phyloP scores from a whole-genome alignment of 2,888 invertebrate species.

The Microplitis manilae region DNA sequence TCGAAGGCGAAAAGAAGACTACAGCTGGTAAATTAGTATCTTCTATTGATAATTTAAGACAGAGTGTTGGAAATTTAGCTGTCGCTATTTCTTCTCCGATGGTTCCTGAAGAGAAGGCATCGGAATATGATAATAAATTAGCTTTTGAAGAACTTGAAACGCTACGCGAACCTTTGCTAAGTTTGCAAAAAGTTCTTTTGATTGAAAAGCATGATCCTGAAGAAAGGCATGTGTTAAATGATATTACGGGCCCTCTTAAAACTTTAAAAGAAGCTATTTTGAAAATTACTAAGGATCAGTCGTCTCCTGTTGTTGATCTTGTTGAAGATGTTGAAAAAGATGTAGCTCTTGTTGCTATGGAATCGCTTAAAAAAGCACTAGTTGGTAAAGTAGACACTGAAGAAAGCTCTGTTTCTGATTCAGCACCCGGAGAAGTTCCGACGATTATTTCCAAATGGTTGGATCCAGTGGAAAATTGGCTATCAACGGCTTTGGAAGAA shows the following conservation, averaged over 20 bases:
- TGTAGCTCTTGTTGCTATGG: constrained; percentile 55
- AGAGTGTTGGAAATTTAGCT: constrained; percentile 58
- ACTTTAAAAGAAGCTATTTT: constrained; percentile 55
- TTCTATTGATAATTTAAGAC: constrained; percentile 58
- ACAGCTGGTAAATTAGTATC: constrained; percentile 48
- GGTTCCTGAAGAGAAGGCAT: constrained; percentile 42
- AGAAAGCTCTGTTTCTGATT: constrained; percentile 36
- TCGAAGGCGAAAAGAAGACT: not conserved
- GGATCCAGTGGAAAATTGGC: constrained; percentile 57
- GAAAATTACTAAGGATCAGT: constrained; percentile 51
- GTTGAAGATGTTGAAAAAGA: constrained; percentile 63
- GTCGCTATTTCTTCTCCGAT: constrained; percentile 58
- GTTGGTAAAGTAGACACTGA: constrained; percentile 42
- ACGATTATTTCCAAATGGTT: constrained; percentile 49
- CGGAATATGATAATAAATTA: constrained; percentile 54
- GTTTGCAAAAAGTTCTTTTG: constrained; percentile 59
- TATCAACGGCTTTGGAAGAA: constrained; percentile 54
- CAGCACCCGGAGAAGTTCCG: constrained; percentile 48
- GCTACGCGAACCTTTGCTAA: constrained; percentile 59
- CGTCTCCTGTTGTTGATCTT: constrained; percentile 56
- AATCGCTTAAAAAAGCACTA: constrained; percentile 53
- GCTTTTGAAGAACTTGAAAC: constrained; percentile 55
- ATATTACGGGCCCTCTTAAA: constrained; percentile 58
- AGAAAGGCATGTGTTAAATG: constrained; percentile 57
- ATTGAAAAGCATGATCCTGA: constrained; percentile 56